These are phyloP conservation scores for Balaenoptera acutorostrata DNA, from an alignment of 2,113 vertebrate genomes.

Conservation along the genomic window DNA sequence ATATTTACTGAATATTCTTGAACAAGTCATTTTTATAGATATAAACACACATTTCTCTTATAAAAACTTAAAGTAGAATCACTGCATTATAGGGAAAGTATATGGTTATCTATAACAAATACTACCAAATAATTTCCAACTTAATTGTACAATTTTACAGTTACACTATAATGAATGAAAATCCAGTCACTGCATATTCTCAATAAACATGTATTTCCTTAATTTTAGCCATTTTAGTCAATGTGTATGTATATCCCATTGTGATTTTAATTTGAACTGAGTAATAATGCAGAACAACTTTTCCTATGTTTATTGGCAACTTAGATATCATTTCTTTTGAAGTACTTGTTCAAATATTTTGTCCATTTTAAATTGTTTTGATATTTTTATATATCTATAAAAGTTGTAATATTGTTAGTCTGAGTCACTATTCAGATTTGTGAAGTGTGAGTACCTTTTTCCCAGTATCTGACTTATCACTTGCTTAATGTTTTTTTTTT, in stretches of 20 bases:
- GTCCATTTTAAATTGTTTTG: not conserved
- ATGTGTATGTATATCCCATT: not conserved
- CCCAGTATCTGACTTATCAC: not conserved
- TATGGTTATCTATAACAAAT: not conserved
- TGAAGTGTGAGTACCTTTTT: not conserved
- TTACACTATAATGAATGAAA: not conserved
- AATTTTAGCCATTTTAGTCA: not conserved
- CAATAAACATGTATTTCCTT: not conserved
- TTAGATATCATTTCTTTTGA: not conserved
- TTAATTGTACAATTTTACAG: not conserved
- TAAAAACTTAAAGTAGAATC: not conserved
- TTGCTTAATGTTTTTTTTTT: not conserved
- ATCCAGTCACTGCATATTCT: not conserved
- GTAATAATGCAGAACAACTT: not conserved
- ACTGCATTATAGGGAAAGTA: not conserved
- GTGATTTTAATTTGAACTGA: not conserved
- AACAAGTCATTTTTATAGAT: not conserved
- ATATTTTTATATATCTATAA: not conserved
- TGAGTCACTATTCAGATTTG: not conserved
- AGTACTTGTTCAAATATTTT: not conserved
- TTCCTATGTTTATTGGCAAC: not conserved
- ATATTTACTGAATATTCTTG: not conserved
- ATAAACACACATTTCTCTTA: not conserved
- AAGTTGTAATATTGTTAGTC: not conserved
- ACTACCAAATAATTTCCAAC: not conserved